Conservation (phyloP, 2,113 vertebrate genomes). For the Mus spicilegus region DNA sequence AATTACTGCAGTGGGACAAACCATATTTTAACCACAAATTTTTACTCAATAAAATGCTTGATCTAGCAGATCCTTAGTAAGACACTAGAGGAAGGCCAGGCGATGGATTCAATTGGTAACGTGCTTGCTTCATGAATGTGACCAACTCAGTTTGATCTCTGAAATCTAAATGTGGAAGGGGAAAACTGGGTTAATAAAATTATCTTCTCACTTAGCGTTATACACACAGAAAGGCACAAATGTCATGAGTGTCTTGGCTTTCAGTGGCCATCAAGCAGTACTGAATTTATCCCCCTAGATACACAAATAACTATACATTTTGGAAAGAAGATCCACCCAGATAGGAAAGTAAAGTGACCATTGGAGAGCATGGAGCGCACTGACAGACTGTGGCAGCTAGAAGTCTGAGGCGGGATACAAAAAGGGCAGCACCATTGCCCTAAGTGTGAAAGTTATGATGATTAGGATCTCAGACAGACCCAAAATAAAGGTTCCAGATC, state of each 20-base stretch:
- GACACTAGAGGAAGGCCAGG: not conserved
- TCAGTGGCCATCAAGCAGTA: not conserved
- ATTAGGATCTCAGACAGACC: not conserved
- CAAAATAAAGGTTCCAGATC: too few relatives aligned
- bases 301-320: not conserved
- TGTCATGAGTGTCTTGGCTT: not conserved
- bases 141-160: not conserved
- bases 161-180: not conserved
- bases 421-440: not conserved
- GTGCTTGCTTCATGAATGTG: not conserved
- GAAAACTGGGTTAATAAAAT: not conserved
- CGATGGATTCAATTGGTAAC: not conserved
- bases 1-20: not conserved
- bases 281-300: not conserved
- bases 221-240: not conserved
- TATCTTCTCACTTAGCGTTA: not conserved
- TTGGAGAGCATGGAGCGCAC: not conserved
- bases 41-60: not conserved
- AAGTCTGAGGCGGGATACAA: not conserved
- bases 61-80: not conserved
- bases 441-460: not conserved
- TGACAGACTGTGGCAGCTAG: not conserved
- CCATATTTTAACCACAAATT: not conserved
- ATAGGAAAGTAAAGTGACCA: not conserved
- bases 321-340: not conserved